phyloP scores from a whole-genome alignment of 1,140 invertebrate species.

The Eumeta japonica region DNA sequence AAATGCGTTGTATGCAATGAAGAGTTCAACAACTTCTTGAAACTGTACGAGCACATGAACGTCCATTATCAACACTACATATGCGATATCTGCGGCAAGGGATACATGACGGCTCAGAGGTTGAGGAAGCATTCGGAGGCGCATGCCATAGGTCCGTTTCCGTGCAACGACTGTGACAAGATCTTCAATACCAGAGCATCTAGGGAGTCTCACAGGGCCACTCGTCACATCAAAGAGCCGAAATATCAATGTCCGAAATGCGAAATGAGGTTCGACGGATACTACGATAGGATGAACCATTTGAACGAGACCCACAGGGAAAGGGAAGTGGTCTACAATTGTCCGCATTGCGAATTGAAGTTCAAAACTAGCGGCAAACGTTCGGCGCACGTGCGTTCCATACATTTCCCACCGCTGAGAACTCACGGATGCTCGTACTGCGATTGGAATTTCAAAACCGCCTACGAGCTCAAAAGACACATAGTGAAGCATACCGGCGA shows the following conservation, averaged over 20 bases:
- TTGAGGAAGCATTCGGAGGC: constrained; percentile 46
- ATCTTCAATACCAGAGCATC: constrained; percentile 35
- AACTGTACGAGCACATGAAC: constrained; percentile 53
- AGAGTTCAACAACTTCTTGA: constrained; percentile 43
- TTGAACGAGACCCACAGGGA: constrained; percentile 38
- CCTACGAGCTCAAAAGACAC: constrained; percentile 39
- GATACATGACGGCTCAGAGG: constrained; percentile 41
- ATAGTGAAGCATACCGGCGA: constrained; percentile 40
- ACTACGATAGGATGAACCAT: constrained; percentile 43
- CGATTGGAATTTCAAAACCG: constrained; percentile 39
- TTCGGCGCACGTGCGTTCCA: constrained; percentile 26
- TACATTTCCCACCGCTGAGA: constrained; percentile 33
- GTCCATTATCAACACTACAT: constrained; percentile 49
- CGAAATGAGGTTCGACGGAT: constrained; percentile 33
- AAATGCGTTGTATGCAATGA: constrained; percentile 35
- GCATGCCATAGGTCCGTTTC: constrained; percentile 38
- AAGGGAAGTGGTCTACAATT: constrained; percentile 36
- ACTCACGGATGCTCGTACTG: constrained; percentile 31
- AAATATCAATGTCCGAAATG: constrained; percentile 45
- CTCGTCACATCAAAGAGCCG: constrained; percentile 34
- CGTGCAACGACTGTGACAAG: constrained; percentile 35
- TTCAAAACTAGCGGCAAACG: constrained; percentile 46
- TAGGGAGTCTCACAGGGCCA: constrained; percentile 39
- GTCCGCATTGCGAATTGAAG: constrained; percentile 32
- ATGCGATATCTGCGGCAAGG: constrained; percentile 52